Evolutionary conservation across 2,797 vertebrate genomes (phyloP), one percentile per base, ranked within the genome.

Genomic region (Alcedo quadribrachys): DNA sequence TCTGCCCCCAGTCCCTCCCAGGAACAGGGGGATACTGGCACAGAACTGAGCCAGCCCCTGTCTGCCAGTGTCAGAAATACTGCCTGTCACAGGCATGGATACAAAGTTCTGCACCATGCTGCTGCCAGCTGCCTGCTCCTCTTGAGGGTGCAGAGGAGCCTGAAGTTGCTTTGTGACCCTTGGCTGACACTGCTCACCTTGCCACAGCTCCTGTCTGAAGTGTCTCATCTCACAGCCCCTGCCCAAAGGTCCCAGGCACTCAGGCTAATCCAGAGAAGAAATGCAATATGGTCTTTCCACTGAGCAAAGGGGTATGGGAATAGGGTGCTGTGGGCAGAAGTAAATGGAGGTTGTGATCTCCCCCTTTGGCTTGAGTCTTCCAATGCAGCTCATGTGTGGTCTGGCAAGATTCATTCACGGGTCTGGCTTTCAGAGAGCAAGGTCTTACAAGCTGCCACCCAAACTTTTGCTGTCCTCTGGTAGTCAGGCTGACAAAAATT

Each of bases 401-500:
- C 21, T 67, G 70, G n/a, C 48, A 68, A 78, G 28, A 79, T 54
- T 85, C 19, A 37, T 87, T 87, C 37, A 51, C 32, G 45, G 28
- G 28, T 42, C 2, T 9, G 12, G 67, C 81, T 87, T 89, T 78
- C 30, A 35, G 40, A 84, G 71, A 75, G 53, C 0, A 2, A 83
- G 19, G 37, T 89, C 48, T 42, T 82, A 33, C 54, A 50, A 30
- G 63, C 57, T 68, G 16, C 50, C 15, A 58, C 30, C 7, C 30
- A 43, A 70, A 82, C 16, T 79, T 70, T 54, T 77, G 15, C 46
- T 71, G 30, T 68, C 61, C 17, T 87, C 75, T 89, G 75, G 46
- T 87, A 48, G 68, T 51, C 75, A 78, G n/a, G 28, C 37, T 87
- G 81, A 65, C 78, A 91, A 71, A 94, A 94, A 85, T 78, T 77